Conservation (phyloP, 1,140 invertebrate genomes). For the Drosophila seguyi region DNA sequence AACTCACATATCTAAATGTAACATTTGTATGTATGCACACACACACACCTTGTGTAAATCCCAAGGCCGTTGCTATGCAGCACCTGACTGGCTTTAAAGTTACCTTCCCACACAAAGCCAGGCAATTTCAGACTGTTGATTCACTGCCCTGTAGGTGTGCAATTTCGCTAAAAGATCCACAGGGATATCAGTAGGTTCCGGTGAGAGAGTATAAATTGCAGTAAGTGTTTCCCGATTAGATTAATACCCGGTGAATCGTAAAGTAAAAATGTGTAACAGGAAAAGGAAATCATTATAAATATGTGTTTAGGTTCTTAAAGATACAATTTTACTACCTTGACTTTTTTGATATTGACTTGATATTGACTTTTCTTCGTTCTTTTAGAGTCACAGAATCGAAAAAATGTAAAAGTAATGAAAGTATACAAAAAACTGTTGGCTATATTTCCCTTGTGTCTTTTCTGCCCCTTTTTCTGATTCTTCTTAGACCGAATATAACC, state of each 20-base stretch:
- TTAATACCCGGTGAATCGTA: slow-evolving; percentile 40
- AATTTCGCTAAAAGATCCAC: slow-evolving; percentile 47
- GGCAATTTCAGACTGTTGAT: slow-evolving; percentile 42
- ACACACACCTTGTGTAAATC: slow-evolving; percentile 5
- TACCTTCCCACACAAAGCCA: slow-evolving; percentile 24
- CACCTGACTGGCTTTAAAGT: slow-evolving; percentile 35
- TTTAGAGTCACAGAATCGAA: too few species aligned
- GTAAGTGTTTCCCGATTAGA: slow-evolving; percentile 62
- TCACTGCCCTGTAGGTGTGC: slow-evolving; percentile 22
- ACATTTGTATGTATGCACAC: not conserved
- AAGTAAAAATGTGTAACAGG: not conserved
- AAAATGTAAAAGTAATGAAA: too few species aligned
- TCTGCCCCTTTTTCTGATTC: not conserved
- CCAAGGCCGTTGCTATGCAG: slow-evolving; percentile 17
- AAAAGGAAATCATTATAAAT: not conserved
- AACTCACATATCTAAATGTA: slow-evolving; percentile 8
- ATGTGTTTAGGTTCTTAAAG: not conserved
- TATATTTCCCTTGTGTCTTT: not conserved
- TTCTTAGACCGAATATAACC: slow-evolving; percentile 34
- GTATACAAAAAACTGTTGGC: not conserved
- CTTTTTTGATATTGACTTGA: not conserved
- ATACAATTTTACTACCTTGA: not conserved
- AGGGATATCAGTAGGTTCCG: not conserved
- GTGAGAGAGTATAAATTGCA: slow-evolving; percentile 19
- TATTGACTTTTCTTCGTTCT: too few species aligned